Percentiles rank a stretch among this genome's conserved stretches.
Evolutionary conservation across 2,888 invertebrate species (phyloP).

Genomic region (Rhopalosiphum nymphaeae): DNA sequence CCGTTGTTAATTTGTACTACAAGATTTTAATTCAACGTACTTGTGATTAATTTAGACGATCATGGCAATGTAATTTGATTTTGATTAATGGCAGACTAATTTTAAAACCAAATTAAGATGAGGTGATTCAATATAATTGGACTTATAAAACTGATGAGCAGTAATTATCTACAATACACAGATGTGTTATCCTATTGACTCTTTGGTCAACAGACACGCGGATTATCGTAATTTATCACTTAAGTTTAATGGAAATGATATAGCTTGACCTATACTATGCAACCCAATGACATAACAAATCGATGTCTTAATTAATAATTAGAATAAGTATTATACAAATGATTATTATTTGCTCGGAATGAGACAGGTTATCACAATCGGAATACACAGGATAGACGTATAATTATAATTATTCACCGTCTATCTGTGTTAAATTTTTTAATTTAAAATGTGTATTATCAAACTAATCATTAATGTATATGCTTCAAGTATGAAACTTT

Average conservation of each 20-base stretch:
- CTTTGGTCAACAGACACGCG: background rate
- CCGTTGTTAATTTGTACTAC: background rate
- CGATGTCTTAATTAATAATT: background rate
- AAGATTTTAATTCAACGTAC: background rate
- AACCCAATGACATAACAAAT: background rate
- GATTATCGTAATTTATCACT: background rate
- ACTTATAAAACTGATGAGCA: background rate
- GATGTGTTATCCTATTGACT: background rate
- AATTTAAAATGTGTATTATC: background rate
- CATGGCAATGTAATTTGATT: background rate
- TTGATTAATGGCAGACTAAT: background rate
- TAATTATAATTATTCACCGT: background rate
- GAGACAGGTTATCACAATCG: background rate
- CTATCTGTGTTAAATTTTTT: background rate
- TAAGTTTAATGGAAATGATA: background rate
- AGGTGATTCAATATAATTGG: background rate
- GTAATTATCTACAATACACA: background rate
- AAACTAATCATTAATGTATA: background rate
- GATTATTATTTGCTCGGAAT: background rate
- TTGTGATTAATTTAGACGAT: too few relatives aligned
- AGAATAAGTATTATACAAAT: background rate
- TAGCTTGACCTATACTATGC: constrained; percentile 1
- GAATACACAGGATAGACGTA: background rate
- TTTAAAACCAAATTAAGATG: background rate
- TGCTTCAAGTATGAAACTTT: background rate